Evolutionary conservation across 1,140 invertebrate species (phyloP).

Genomic region (Bathynomus jamesi): DNA sequence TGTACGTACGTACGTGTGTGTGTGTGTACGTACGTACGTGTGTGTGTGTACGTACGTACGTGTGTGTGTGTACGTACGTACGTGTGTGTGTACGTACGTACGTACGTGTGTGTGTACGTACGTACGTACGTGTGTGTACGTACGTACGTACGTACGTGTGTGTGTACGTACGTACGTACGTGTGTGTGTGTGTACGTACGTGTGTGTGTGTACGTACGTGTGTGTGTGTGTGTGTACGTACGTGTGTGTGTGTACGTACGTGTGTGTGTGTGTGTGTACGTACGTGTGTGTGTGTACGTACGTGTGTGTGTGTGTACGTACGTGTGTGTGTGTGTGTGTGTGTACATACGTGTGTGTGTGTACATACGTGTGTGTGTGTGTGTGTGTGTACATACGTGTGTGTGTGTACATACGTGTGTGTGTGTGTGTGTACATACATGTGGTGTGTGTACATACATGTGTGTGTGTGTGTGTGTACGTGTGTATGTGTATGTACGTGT

Average conservation of each 20-base stretch:
- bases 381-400: background rate
- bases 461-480: background rate
- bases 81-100: background rate
- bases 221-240: slow-evolving; percentile 10
- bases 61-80: slow-evolving; percentile 7
- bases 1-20: background rate
- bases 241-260: background rate
- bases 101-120: slow-evolving; percentile 6
- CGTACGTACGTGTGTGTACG: slow-evolving; percentile 12
- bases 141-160: slow-evolving; percentile 10
- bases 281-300: slow-evolving; percentile 14
- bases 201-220: slow-evolving; percentile 9
- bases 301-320: slow-evolving; percentile 12
- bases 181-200: slow-evolving; percentile 3
- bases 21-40: background rate
- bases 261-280: slow-evolving; percentile 14
- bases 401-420: background rate
- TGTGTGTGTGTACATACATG: background rate
- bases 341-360: slow-evolving; percentile 8
- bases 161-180: slow-evolving; percentile 4
- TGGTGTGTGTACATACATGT: background rate
- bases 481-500: slow-evolving; percentile 5
- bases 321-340: background rate
- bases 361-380: slow-evolving; percentile 8
- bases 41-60: slow-evolving; percentile 6